Percentiles rank a stretch among this genome's conserved stretches.
Conservation (phyloP, 1,140 invertebrate genomes). For the Arion vulgaris region DNA sequence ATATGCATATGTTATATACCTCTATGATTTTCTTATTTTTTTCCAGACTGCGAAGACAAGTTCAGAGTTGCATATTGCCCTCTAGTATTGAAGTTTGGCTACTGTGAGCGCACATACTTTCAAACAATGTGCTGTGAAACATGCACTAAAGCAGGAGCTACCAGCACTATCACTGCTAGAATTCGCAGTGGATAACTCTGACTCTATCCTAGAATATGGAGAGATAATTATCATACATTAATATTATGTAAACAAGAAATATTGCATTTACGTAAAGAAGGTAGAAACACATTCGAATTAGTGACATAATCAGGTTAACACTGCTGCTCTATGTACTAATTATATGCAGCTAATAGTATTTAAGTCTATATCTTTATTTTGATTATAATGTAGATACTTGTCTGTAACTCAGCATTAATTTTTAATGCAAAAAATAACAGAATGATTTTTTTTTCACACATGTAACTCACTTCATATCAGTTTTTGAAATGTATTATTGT, state of each 20-base stretch:
- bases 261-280: not conserved
- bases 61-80: slow-evolving; percentile 63
- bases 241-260: not conserved
- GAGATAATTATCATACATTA: not conserved
- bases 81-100: slow-evolving; percentile 60
- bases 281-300: no score
- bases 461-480: no score
- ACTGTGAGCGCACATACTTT: slow-evolving; percentile 64
- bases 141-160: slow-evolving; percentile 39
- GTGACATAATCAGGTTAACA: no score
- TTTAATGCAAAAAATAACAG: no score
- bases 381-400: no score
- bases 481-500: no score
- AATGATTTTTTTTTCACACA: no score
- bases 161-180: not conserved
- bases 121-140: slow-evolving; percentile 64
- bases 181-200: not conserved
- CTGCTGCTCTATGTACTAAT: no score
- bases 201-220: not conserved
- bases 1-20: no score
- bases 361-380: not conserved
- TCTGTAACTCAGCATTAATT: no score
- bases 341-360: no score
- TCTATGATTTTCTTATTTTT: not conserved
- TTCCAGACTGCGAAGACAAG: slow-evolving; percentile 61